phyloP scores from a whole-genome alignment of 2,888 invertebrate species.

The Carterocephalus palaemon region DNA sequence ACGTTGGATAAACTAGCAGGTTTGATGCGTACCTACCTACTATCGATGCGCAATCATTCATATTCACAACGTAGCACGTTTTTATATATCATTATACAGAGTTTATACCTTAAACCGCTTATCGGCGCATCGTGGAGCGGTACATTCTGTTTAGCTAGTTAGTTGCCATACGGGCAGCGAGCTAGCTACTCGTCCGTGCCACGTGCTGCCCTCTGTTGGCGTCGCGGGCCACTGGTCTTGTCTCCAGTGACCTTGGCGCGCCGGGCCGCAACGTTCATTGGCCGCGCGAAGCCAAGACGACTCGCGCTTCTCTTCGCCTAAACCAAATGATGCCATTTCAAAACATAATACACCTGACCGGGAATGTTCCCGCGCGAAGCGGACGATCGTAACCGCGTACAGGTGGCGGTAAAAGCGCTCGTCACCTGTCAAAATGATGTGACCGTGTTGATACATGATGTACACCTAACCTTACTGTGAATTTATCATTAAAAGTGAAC shows the following conservation, averaged over 20 bases:
- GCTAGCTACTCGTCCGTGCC: constrained; percentile 55
- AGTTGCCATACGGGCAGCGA: constrained; percentile 73
- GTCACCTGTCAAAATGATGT: constrained; percentile 73
- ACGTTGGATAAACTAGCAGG: constrained; percentile 29
- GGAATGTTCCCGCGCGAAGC: constrained; percentile 44
- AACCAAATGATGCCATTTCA: constrained; percentile 64
- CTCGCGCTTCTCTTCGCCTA: constrained; percentile 52
- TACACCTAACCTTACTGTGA: constrained; percentile 61
- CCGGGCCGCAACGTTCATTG: constrained; percentile 68
- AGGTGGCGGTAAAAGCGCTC: constrained; percentile 55
- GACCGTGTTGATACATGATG: constrained; percentile 41
- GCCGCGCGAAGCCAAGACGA: constrained; percentile 63
- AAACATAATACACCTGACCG: constrained; percentile 43
- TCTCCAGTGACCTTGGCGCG: constrained; percentile 67
- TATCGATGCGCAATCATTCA: constrained; percentile 59
- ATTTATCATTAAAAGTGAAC: constrained; percentile 45
- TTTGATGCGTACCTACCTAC: constrained; percentile 24
- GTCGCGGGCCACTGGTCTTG: constrained; percentile 44
- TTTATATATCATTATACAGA: too few species aligned
- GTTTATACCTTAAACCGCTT: constrained; percentile 73
- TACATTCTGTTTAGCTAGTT: constrained; percentile 49
- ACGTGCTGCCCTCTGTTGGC: constrained; percentile 59
- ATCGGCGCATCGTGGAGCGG: constrained; percentile 66
- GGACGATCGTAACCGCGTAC: constrained; percentile 40
- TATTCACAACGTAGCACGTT: constrained; percentile 58